Evolutionary conservation across 1,140 invertebrate species (phyloP), one percentile per base, ranked within the genome.

Genomic region (Heliconius congener): DNA sequence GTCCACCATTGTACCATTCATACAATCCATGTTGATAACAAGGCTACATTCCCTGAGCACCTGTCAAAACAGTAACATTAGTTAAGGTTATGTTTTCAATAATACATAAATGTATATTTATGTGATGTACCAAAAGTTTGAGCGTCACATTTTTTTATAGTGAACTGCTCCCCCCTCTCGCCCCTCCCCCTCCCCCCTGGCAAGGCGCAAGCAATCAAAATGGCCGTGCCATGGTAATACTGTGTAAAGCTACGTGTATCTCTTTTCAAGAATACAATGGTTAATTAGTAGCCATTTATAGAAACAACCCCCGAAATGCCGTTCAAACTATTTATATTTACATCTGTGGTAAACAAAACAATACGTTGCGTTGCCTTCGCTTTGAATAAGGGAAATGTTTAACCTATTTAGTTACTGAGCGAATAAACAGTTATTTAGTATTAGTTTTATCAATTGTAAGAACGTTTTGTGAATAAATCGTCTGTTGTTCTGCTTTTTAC

Each of bases 141-240:
- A 90, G 86, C 88, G 85, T 88, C 87, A 88, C 75, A 91, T 89
- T 91, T 93, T 86, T 93, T 89, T 91, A 85, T 90, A 90, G 85
- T 85, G 83, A 86, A 85, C 37, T 80, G 82, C 82, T 72, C 11
- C 81, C 84, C 86, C 88, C 89, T 87, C 84, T 86, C 87, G 82
- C 83, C 78, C 81, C 77, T 52, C 85, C 57, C 83, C 83, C 85
- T 84, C 83, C 83, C 89, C 87, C 86, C 85, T 87, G 87, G 87
- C 87, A 89, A 88, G 87, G 88, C 87, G 84, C 88, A 89, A 89
- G 86, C 88, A 91, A 93, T 91, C 91, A 93, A 93, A 93, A 93
- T 93, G 91, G 91, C 91, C 90, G 91, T 90, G 87, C 87, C 85
- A 91, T 88, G 85, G 88, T 88, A 91, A 86, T 85, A 84, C 85